Conservation (phyloP, 2,113 vertebrate genomes). For the Hemibagrus wyckioides region DNA sequence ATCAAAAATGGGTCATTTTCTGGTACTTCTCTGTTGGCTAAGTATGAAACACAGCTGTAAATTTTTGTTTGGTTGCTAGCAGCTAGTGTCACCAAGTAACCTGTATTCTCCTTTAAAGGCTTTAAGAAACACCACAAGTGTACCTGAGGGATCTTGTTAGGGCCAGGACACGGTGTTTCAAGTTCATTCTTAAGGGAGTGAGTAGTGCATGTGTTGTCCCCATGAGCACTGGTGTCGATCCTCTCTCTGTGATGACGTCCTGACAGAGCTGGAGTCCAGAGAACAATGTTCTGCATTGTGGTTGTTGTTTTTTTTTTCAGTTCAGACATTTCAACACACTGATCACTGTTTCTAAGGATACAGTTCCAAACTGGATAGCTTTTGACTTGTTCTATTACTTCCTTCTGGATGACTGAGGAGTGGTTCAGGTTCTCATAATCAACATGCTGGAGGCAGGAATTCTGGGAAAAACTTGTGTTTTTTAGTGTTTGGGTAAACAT, state of each 20-base stretch:
- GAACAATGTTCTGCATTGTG: constrained; percentile 5
- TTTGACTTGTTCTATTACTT: not conserved
- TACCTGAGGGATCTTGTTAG: constrained; percentile 51
- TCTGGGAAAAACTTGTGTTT: constrained; percentile 17
- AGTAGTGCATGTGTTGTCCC: not conserved
- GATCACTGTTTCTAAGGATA: not conserved
- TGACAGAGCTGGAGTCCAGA: constrained; percentile 7
- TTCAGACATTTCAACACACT: not conserved
- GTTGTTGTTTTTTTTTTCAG: not conserved
- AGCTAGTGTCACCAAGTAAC: constrained; percentile 23
- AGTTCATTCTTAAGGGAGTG: constrained; percentile 32
- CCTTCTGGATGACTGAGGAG: not conserved
- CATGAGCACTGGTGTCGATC: not conserved
- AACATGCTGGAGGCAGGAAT: constrained; percentile 13
- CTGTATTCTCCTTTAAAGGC: not conserved
- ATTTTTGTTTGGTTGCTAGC: constrained; percentile 7
- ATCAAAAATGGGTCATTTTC: not conserved
- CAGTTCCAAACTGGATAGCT: not conserved
- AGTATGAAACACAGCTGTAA: not conserved
- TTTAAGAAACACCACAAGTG: constrained; percentile 19
- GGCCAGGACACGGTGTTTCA: constrained; percentile 21
- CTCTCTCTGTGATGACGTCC: not conserved
- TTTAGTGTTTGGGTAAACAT: constrained; percentile 32
- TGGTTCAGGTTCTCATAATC: not conserved
- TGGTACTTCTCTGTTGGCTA: not conserved